Evolutionary conservation across 2,888 invertebrate genomes (phyloP), one percentile per base, ranked within the genome.

Genomic region (Ditula angustiorana): DNA sequence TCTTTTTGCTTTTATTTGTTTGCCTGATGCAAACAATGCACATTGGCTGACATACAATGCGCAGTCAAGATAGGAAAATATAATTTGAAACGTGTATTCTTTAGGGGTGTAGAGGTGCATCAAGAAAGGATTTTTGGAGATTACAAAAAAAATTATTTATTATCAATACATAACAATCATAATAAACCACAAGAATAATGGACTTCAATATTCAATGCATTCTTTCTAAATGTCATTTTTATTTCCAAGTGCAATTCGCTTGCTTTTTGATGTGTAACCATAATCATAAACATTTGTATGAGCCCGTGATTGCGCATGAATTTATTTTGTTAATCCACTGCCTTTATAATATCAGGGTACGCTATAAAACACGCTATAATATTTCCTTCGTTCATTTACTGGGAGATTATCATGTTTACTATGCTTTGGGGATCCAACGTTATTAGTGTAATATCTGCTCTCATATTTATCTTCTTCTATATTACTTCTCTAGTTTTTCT

Each of bases 231-330:
- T n/a, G n/a, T 44, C 50, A 49, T 52, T 41, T 59, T 58, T 24
- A 5, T 30, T 58, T 35, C 19, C 46, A 59, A 64, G 35, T 59
- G 52, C 33, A 21, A 37, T 53, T 52, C 53, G 35, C 53, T 5
- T 13, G 21, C 35, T 28, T 47, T 59, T 64, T 65, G 61, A 67
- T 67, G 64, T 52, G 23, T 11, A 46, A 19, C 24, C 61, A 58
- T 67, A 67, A 64, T 61, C 57, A 67, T 64, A 64, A 55, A 61
- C 55, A 59, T 69, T 67, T 62, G 67, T 72, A 71, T 67, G 67
- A 55, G 52, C 37, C 64, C 78, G 76, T 80, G 79, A 73, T 72
- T 71, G 73, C 66, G 77, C 79, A 78, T 77, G 72, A 72, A 72
- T 75, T 68, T 66, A 66, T 61, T 74, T 73, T 50, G 60, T 66